phyloP scores from a whole-genome alignment of 2,888 invertebrate genomes.

The Stenodera caucasica region DNA sequence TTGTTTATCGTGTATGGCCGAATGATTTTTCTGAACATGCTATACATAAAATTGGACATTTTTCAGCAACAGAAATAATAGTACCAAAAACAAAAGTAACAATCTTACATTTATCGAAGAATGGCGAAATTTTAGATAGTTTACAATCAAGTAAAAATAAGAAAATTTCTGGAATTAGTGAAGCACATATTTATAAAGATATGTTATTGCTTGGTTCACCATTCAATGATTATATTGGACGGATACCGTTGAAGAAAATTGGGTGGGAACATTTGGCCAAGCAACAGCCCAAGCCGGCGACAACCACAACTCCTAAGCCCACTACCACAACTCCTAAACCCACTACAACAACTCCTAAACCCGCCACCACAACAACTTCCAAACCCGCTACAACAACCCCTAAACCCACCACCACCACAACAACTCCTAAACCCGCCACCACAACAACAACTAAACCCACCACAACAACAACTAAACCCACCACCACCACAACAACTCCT shows the following conservation, averaged over 20 bases:
- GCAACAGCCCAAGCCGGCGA: slow-evolving; percentile 25
- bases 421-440: slow-evolving; percentile 22
- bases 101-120: slow-evolving; percentile 68
- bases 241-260: slow-evolving; percentile 62
- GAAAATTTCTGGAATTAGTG: slow-evolving; percentile 61
- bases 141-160: slow-evolving; percentile 64
- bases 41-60: slow-evolving; percentile 68
- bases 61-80: slow-evolving; percentile 52
- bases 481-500: slow-evolving; percentile 29
- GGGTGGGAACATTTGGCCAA: slow-evolving; percentile 48
- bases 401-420: slow-evolving; percentile 28
- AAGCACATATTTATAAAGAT: slow-evolving; percentile 67
- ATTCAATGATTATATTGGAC: slow-evolving; percentile 65
- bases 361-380: slow-evolving; percentile 18
- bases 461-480: slow-evolving; percentile 35
- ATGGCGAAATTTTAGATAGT: slow-evolving; percentile 71
- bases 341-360: slow-evolving; percentile 32
- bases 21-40: slow-evolving; percentile 65
- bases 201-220: slow-evolving; percentile 71
- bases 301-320: slow-evolving; percentile 32
- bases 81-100: slow-evolving; percentile 58
- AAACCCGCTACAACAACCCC: slow-evolving; percentile 32
- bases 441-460: slow-evolving; percentile 32
- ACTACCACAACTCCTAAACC: slow-evolving; percentile 34
- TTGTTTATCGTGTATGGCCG: slow-evolving; percentile 66